These are phyloP conservation scores for Vicugna pacos DNA, from an alignment of 2,113 vertebrate species.

Conservation along the genomic window DNA sequence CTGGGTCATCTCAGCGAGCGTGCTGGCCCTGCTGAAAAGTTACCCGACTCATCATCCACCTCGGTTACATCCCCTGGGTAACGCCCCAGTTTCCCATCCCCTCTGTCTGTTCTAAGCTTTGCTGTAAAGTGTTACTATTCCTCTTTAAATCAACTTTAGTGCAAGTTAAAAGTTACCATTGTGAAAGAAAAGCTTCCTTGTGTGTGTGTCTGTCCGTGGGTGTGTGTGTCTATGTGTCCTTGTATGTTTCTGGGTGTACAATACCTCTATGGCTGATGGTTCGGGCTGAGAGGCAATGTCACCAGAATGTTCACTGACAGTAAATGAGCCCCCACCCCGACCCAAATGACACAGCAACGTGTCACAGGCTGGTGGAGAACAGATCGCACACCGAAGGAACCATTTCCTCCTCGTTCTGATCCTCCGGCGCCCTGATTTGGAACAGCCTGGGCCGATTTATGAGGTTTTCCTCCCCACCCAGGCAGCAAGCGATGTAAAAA, in stretches of 20 bases:
- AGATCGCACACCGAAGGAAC: fast-evolving
- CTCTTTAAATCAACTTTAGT: neutral
- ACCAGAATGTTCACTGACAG: neutral
- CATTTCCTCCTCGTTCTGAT: neutral
- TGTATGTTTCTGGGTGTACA: no score
- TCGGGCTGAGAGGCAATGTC: neutral
- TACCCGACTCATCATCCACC: fast-evolving
- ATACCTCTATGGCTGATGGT: neutral
- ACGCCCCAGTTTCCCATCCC: neutral
- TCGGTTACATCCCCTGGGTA: no score
- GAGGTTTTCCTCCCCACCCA: conserved; percentile 64
- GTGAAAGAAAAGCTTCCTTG: fast-evolving
- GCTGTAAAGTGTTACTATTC: neutral
- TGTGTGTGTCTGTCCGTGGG: neutral
- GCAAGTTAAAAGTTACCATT: neutral
- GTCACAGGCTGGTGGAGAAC: neutral
- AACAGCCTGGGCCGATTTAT: neutral
- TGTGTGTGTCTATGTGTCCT: neutral
- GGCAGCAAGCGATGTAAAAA: conserved; percentile 73
- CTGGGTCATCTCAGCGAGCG: fast-evolving
- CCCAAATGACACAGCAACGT: neutral
- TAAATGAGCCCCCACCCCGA: fast-evolving
- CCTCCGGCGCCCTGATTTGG: conserved; percentile 68
- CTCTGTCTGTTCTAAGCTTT: neutral
- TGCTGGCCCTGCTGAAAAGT: fast-evolving